Percentiles rank a stretch among this genome's conserved stretches.
These are phyloP conservation scores for Nezara viridula DNA, from an alignment of 2,888 invertebrate genomes.

Conservation along the genomic window DNA sequence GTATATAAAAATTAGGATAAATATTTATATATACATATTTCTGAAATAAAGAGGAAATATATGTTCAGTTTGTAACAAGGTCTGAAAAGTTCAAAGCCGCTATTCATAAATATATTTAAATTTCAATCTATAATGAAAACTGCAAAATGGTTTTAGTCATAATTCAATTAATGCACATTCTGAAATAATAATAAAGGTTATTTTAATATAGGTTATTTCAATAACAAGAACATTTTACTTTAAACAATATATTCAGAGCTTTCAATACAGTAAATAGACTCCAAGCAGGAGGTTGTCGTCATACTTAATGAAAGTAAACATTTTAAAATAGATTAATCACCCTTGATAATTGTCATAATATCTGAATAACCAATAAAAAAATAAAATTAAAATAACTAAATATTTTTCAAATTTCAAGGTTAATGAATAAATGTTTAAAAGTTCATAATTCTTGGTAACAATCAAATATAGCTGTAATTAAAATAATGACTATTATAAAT, in stretches of 20 bases:
- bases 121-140: background rate
- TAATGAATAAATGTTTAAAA: background rate
- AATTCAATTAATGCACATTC: background rate
- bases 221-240: background rate
- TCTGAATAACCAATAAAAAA: background rate
- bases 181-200: background rate
- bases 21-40: too few relatives aligned
- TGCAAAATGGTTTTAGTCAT: background rate
- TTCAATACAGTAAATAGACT: background rate
- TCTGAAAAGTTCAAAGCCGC: background rate
- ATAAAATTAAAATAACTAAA: background rate
- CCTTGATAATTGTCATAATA: background rate
- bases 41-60: background rate
- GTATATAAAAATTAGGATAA: too few relatives aligned
- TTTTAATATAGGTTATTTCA: too few relatives aligned
- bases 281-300: background rate
- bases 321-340: background rate
- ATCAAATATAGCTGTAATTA: background rate
- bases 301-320: background rate
- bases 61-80: background rate
- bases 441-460: background rate
- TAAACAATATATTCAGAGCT: background rate
- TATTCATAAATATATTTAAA: background rate
- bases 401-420: background rate
- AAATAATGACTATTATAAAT: background rate